phyloP scores from a whole-genome alignment of 1,140 invertebrate species.

The Linepithema humile region DNA sequence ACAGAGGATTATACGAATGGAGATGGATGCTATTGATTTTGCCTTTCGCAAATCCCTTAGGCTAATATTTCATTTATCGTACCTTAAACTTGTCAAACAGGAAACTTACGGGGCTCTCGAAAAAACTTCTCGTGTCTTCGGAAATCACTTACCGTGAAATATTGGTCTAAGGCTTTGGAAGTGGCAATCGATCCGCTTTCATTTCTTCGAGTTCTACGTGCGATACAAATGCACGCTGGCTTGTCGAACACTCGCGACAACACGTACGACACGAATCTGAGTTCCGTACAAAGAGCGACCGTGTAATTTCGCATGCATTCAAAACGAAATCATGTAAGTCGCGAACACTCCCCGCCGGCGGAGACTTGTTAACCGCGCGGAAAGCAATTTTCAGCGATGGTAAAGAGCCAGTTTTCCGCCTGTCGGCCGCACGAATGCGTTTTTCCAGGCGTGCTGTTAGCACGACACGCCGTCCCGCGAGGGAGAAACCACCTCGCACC shows the following conservation, averaged over 20 bases:
- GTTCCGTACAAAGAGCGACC: not conserved
- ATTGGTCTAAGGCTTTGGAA: not conserved
- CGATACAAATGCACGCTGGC: not conserved
- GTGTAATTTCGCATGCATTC: not conserved
- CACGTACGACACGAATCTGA: not conserved
- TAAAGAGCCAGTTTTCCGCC: constrained; percentile 47
- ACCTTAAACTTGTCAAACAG: not conserved
- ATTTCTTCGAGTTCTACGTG: not conserved
- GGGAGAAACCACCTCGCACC: constrained; percentile 16
- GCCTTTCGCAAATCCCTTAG: not conserved
- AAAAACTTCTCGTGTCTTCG: not conserved
- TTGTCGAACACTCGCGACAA: not conserved
- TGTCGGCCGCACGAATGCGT: constrained; percentile 41
- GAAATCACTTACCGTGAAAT: not conserved
- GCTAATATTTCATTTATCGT: not conserved
- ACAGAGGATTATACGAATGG: not conserved
- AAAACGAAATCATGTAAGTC: not conserved
- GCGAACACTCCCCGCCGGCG: not conserved
- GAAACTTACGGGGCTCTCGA: not conserved
- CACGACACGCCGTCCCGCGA: not conserved
- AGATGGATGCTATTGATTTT: constrained; percentile 15
- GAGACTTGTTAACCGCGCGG: constrained; percentile 6
- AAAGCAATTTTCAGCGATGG: constrained; percentile 38
- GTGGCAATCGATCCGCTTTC: not conserved
- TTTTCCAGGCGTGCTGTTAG: constrained; percentile 21